These are phyloP conservation scores for Rhagologus leucostigma DNA, from an alignment of 2,113 vertebrate species.

Conservation along the genomic window DNA sequence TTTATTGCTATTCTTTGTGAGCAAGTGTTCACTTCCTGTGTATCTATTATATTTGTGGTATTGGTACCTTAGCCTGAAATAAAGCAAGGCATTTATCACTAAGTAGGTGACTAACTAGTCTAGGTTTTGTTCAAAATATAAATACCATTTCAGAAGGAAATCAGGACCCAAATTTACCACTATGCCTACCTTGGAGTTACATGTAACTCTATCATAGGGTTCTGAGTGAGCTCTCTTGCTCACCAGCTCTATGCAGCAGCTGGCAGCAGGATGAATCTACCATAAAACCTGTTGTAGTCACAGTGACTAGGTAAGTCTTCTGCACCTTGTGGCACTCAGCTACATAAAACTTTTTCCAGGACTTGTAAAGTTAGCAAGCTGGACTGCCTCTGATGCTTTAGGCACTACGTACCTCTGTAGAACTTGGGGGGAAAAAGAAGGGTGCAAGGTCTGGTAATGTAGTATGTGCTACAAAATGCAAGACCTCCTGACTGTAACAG, in stretches of 20 bases:
- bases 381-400: neutral
- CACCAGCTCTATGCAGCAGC: neutral
- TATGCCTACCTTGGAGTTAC: accelerated
- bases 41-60: neutral
- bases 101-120: neutral
- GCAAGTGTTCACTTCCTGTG: neutral
- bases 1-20: neutral
- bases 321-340: neutral
- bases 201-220: neutral
- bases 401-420: accelerated
- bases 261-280: neutral
- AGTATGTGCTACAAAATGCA: neutral
- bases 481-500: neutral
- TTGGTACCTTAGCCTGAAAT: neutral
- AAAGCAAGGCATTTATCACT: neutral
- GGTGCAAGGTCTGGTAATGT: neutral
- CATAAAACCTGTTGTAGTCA: neutral
- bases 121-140: neutral
- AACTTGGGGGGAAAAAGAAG: neutral
- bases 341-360: neutral
- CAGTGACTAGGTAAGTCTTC: neutral
- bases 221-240: neutral
- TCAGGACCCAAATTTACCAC: neutral
- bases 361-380: neutral
- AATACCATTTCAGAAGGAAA: neutral